Base-by-base conservation (phyloP, 2,797 vertebrate species). In the Enteromius unitaeniatus region DNA sequence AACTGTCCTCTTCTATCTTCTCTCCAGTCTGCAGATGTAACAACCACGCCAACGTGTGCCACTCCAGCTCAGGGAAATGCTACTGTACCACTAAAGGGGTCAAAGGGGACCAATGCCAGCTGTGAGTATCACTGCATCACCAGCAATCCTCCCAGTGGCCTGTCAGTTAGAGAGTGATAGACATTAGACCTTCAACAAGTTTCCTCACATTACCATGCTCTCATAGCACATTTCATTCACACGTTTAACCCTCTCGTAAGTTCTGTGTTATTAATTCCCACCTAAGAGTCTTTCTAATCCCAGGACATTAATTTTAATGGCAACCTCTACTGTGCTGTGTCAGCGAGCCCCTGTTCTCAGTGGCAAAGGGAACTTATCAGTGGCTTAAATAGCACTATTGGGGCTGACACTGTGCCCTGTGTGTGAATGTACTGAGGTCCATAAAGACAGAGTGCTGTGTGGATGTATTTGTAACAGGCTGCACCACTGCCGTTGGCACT, bases 81-180 rank as follows among this genome's bases (percentile, higher is more conserved):
- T 97, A 96, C 93, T 98, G 97, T 31, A 96, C 96, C 77, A 97
- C 97, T 0, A 98, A 97, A 83, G 97, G 97, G 69, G 96, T 98
- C 91, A 97, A 97, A 93, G 97, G 97, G 91, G 97, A 98, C 87
- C 97, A 97, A 55, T 97, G 97, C 91, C 97, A 98, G 85, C 92
- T 98, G 97, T 98, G 91, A 97, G 97, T 97, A 93, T 47, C 31
- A n/a, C 67, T 84, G 23, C 28, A 70, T 74, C 68, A 81, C 62
- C 64, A 65, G 19, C 65, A 40, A 74, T 69, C 23, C 58, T 51
- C 45, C 60, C 7, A 31, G 9, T 11, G 31, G 40, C 17, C 62
- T 58, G 62, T 83, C 85, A 31, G 4, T 75, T 34, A 69, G 23
- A 73, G 67, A 53, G 17, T 79, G 34, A 34, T 62, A n/a, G 21